Evolutionary conservation across 2,113 vertebrate genomes (phyloP).

Genomic region (Calyptomena viridis): DNA sequence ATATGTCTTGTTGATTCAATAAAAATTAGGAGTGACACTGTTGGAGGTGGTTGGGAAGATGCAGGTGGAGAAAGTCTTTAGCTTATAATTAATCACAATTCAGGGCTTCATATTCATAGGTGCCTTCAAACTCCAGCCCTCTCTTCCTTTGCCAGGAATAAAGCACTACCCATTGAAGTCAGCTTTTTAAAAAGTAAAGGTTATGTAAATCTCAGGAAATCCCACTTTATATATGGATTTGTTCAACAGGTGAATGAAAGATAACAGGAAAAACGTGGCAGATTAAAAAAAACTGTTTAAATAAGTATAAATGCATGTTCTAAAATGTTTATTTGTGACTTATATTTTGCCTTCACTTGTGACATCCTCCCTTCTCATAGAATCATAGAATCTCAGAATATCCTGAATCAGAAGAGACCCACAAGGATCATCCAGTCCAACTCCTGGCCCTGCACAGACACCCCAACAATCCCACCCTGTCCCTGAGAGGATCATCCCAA

Average conservation of each 20-base stretch:
- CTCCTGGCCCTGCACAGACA: rapidly evolving
- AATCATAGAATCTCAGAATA: not conserved
- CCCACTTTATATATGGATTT: conserved; percentile 21
- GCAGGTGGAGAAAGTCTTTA: not conserved
- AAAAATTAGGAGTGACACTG: not conserved
- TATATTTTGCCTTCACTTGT: not conserved
- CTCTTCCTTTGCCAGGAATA: not conserved
- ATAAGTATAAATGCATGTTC: not conserved
- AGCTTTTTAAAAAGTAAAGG: not conserved
- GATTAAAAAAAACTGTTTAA: not conserved
- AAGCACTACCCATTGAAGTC: not conserved
- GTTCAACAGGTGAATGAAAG: not conserved
- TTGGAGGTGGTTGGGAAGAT: not conserved
- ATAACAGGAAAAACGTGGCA: not conserved
- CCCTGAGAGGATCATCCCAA: not conserved
- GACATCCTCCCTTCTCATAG: not conserved
- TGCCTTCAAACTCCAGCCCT: not conserved
- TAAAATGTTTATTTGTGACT: not conserved
- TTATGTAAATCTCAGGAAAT: conserved; percentile 40
- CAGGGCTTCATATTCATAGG: not conserved
- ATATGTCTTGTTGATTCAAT: rapidly evolving
- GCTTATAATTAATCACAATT: not conserved
- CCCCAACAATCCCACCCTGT: not conserved
- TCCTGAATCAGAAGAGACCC: not conserved
- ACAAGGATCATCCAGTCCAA: rapidly evolving